Conservation (phyloP, 2,797 vertebrate genomes). For the Potorous gilbertii region DNA sequence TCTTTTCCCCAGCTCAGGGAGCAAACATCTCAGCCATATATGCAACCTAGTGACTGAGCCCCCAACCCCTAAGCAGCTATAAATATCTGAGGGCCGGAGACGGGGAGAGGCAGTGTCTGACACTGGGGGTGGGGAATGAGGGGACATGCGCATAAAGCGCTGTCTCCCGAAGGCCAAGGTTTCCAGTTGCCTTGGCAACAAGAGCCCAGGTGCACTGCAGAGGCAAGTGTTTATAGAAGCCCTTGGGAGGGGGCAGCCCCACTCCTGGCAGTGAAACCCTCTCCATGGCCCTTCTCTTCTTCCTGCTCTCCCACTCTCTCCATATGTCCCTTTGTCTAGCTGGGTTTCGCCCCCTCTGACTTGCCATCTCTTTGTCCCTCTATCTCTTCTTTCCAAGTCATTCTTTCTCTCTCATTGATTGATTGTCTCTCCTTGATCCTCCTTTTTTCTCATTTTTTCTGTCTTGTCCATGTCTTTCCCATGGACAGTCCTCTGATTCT, state of each 20-base stretch:
- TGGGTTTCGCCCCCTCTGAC: background rate
- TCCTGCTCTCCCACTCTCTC: background rate
- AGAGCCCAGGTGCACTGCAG: conserved; percentile 46
- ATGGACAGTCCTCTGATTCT: background rate
- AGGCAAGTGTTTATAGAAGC: background rate
- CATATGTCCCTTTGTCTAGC: background rate
- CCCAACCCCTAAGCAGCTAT: background rate
- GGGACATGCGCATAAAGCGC: background rate
- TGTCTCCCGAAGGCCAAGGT: conserved; percentile 12
- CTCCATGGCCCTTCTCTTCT: background rate
- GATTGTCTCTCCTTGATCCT: background rate
- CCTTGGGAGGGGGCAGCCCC: conserved; percentile 7
- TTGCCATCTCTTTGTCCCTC: background rate
- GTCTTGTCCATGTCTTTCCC: background rate
- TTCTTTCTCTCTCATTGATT: background rate
- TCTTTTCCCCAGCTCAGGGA: background rate
- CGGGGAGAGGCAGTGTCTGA: background rate
- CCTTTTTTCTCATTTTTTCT: background rate
- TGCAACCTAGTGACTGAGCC: background rate
- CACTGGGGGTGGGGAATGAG: background rate
- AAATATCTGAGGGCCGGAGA: background rate
- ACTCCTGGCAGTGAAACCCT: background rate
- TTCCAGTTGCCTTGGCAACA: conserved; percentile 53
- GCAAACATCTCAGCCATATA: background rate
- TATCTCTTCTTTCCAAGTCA: background rate